Conservation (phyloP, 2,888 invertebrate genomes). For the Gastrophysa polygoni region DNA sequence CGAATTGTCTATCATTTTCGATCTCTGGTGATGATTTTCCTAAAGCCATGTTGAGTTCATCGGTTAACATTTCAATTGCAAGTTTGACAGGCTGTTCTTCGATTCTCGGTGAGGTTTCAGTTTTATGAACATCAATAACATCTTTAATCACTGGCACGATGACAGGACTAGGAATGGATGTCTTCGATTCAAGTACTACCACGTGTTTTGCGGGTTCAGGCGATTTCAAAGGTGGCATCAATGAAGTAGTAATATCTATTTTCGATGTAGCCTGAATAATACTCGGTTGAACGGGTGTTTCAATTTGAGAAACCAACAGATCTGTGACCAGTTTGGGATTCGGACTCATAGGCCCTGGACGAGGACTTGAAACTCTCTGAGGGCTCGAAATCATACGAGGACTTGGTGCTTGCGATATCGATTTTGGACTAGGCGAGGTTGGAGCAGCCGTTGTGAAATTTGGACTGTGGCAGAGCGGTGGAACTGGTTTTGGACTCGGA, state of each 20-base stretch:
- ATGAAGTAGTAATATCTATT: slow-evolving; percentile 8
- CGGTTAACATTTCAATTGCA: slow-evolving; percentile 51
- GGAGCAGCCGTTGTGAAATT: slow-evolving; percentile 11
- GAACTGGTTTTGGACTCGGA: slow-evolving; percentile 27
- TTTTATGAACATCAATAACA: not conserved
- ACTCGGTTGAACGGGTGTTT: not conserved
- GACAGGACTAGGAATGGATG: slow-evolving; percentile 60
- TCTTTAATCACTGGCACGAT: slow-evolving; percentile 49
- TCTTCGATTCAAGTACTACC: slow-evolving; percentile 34
- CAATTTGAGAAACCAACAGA: not conserved
- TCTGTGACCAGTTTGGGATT: not conserved
- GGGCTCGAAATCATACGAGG: slow-evolving; percentile 1
- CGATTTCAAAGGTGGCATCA: slow-evolving; percentile 15
- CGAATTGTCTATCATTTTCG: slow-evolving; percentile 27
- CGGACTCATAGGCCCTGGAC: not conserved
- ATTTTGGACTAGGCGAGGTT: not conserved
- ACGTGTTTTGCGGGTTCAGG: slow-evolving; percentile 7
- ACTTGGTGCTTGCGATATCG: slow-evolving; percentile 7
- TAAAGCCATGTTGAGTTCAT: slow-evolving; percentile 49
- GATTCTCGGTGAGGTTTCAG: slow-evolving; percentile 30
- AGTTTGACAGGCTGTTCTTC: slow-evolving; percentile 35
- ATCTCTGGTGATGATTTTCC: slow-evolving; percentile 47
- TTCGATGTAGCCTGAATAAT: not conserved
- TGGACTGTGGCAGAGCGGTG: slow-evolving; percentile 19
- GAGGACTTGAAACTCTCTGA: not conserved